These are phyloP conservation scores for Tragelaphus buxtoni DNA, from an alignment of 2,113 vertebrate species.

Conservation along the genomic window DNA sequence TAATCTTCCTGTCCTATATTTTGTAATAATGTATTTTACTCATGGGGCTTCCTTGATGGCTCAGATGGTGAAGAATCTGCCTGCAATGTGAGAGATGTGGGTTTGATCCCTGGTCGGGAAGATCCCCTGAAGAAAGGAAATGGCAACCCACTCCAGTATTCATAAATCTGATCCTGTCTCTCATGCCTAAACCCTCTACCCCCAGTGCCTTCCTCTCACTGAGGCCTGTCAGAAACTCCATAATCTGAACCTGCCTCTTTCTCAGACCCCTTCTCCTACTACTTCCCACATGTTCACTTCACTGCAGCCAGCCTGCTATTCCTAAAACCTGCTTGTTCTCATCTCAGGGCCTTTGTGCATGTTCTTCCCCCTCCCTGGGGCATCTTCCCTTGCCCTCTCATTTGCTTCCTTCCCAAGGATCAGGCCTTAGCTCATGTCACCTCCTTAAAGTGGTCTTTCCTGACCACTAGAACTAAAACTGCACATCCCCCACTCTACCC, in stretches of 20 bases:
- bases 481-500: no score
- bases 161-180: not conserved
- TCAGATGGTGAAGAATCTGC: not conserved
- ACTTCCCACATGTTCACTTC: not conserved
- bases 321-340: not conserved
- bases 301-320: not conserved
- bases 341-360: not conserved
- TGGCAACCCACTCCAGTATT: not conserved
- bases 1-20: not conserved
- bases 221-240: not conserved
- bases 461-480: not conserved
- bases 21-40: not conserved
- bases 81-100: accelerated
- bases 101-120: not conserved
- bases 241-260: not conserved
- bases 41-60: not conserved
- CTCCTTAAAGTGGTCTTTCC: not conserved
- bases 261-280: not conserved
- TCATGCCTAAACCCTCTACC: not conserved
- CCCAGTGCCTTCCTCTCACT: not conserved
- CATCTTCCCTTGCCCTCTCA: not conserved
- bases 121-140: not conserved
- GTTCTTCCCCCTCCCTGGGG: not conserved
- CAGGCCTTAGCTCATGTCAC: not conserved
- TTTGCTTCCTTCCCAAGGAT: not conserved